These are phyloP conservation scores for Tinea semifulvella DNA, from an alignment of 2,888 invertebrate species.

Conservation along the genomic window DNA sequence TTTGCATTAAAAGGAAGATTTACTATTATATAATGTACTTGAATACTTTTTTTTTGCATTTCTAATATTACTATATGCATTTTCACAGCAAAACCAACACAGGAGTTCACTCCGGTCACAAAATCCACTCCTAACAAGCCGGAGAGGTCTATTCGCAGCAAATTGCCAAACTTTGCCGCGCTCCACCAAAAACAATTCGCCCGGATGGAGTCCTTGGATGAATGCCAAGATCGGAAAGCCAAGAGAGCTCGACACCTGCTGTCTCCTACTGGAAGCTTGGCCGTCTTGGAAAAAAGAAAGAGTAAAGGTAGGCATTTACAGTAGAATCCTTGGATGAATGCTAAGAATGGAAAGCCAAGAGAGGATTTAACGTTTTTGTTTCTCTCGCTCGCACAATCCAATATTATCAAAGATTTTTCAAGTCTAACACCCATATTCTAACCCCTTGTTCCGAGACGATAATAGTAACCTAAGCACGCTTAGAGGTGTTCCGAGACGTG, in stretches of 20 bases:
- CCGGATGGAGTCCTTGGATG: constrained; percentile 73
- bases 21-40: neutral
- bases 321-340: no score
- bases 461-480: no score
- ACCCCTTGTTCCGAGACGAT: no score
- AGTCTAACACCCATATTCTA: no score
- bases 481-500: no score
- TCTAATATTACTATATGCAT: no score
- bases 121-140: constrained; percentile 27
- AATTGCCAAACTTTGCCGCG: constrained; percentile 74
- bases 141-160: constrained; percentile 38
- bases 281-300: constrained; percentile 33
- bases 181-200: constrained; percentile 72
- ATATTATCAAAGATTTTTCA: no score
- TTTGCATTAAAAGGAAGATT: neutral
- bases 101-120: constrained; percentile 22
- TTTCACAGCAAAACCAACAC: neutral
- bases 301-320: no score
- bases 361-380: no score
- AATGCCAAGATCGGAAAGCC: constrained; percentile 62
- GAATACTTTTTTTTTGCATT: neutral
- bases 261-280: constrained; percentile 33
- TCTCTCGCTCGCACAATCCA: no score
- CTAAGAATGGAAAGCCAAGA: no score
- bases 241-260: constrained; percentile 50